Evolutionary conservation across 2,797 vertebrate species (phyloP).

Genomic region (Mionectes olivaceus): DNA sequence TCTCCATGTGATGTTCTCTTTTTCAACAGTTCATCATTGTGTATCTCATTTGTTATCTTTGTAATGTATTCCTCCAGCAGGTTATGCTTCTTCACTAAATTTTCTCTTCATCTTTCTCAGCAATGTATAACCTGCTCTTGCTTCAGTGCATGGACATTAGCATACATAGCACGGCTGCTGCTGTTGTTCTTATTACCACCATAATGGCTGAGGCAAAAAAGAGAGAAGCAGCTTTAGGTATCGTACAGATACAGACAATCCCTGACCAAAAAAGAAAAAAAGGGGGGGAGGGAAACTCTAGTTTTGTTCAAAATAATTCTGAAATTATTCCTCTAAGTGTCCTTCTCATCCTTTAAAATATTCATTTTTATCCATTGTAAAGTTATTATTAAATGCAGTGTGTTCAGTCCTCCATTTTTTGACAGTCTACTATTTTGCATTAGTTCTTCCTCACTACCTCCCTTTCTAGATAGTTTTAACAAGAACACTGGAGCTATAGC

Average conservation of each 20-base stretch:
- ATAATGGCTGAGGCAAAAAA: slow-evolving; percentile 4
- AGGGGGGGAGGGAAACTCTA: not conserved
- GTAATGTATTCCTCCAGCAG: not conserved
- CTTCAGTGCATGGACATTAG: not conserved
- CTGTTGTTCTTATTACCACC: slow-evolving; percentile 23
- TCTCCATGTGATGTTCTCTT: not conserved
- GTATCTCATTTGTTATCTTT: not conserved
- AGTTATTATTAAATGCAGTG: not conserved
- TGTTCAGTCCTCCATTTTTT: not conserved
- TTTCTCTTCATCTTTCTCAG: not conserved
- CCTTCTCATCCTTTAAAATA: not conserved
- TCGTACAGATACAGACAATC: not conserved
- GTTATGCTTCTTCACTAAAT: not conserved
- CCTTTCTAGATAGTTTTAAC: not conserved
- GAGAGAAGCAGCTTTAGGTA: not conserved
- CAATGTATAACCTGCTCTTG: not conserved
- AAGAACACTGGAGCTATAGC: not conserved
- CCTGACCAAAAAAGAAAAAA: not conserved
- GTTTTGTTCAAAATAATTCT: not conserved
- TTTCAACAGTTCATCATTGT: not conserved
- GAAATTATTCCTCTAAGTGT: not conserved
- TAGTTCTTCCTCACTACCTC: not conserved
- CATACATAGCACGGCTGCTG: not conserved
- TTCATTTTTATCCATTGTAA: not conserved
- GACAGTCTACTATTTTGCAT: not conserved